phyloP scores from a whole-genome alignment of 1,140 invertebrate genomes.

The Ips typographus region DNA sequence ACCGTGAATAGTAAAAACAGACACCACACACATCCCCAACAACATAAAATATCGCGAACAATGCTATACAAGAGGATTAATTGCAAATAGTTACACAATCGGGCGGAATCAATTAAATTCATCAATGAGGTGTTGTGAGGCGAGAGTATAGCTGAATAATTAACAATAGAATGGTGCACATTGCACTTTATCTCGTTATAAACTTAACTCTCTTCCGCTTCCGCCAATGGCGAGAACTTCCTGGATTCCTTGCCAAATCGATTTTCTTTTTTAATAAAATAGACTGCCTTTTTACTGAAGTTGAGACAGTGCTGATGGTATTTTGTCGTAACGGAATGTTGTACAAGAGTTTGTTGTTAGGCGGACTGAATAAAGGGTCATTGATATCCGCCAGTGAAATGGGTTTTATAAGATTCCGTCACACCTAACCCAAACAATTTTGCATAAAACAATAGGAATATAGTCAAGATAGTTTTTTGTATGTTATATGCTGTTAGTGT shows the following conservation, averaged over 20 bases:
- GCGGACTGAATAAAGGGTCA: no score
- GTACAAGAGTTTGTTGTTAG: neutral
- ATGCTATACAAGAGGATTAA: slow-evolving; percentile 24
- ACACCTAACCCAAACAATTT: no score
- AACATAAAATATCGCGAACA: slow-evolving; percentile 7
- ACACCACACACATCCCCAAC: neutral
- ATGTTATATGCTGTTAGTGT: no score
- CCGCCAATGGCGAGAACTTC: slow-evolving; percentile 19
- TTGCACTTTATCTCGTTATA: slow-evolving; percentile 28
- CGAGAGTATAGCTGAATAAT: slow-evolving; percentile 28
- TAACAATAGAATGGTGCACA: slow-evolving; percentile 33
- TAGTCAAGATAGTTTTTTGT: no score
- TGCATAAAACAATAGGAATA: no score
- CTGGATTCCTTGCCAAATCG: slow-evolving; percentile 24
- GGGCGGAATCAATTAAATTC: slow-evolving; percentile 33
- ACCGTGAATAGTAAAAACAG: no score
- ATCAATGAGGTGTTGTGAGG: slow-evolving; percentile 34
- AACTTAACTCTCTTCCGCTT: slow-evolving; percentile 24
- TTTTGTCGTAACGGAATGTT: neutral
- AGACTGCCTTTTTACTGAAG: neutral
- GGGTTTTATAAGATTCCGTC: no score
- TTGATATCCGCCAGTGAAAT: no score
- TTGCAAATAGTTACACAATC: slow-evolving; percentile 31
- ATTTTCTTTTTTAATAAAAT: slow-evolving; percentile 17
- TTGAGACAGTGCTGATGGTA: neutral